Base-by-base conservation (phyloP, 2,888 invertebrate species). In the Andrena bicolor region DNA sequence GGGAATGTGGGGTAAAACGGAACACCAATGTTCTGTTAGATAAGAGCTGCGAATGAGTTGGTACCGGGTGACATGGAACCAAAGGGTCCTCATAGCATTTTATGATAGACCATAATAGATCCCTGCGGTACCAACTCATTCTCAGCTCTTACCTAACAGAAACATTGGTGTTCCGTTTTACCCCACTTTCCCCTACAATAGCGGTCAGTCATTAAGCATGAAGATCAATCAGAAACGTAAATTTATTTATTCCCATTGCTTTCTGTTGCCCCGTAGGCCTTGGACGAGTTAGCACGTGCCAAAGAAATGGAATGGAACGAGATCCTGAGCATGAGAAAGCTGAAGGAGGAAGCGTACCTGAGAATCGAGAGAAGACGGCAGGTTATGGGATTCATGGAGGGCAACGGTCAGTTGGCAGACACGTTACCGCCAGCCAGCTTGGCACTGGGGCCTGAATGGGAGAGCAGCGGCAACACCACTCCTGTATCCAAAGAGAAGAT, bases 271-370 rank as follows among this genome's bases (percentile, higher is more conserved):
- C 64, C 30, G 7, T 95, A 96, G 90, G 96, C 96, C 0, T 94
- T 98, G 80, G 95, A 96, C 84, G 97, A 96, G 89, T 94, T 97
- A 69, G 96, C 97, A 0, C 96, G 96, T 89, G 96, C 96, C 90
- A 98, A 98, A 92, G 98, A 98, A 94, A 95, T 96, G 88, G 98
- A 98, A 93, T 97, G 97, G 97, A 97, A 98, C 92, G 96, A 97
- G 80, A 96, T 98, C 72, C 93, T 98, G 16, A 96, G 97, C 90
- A 94, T 97, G 86, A 97, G 97, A 92, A 97, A 97, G 92, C 95
- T 98, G 3, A 98, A 98, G 94, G 97, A 98, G 91, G 98, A 98
- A 91, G 96, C 97, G 28, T 94, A 97, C 68, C 94, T 97, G 7
- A 95, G 98, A 85, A 94, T 98, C 49, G 95, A 97, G 77, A 95